These are phyloP conservation scores for Bos javanicus DNA, from an alignment of 2,113 vertebrate genomes.

Conservation along the genomic window DNA sequence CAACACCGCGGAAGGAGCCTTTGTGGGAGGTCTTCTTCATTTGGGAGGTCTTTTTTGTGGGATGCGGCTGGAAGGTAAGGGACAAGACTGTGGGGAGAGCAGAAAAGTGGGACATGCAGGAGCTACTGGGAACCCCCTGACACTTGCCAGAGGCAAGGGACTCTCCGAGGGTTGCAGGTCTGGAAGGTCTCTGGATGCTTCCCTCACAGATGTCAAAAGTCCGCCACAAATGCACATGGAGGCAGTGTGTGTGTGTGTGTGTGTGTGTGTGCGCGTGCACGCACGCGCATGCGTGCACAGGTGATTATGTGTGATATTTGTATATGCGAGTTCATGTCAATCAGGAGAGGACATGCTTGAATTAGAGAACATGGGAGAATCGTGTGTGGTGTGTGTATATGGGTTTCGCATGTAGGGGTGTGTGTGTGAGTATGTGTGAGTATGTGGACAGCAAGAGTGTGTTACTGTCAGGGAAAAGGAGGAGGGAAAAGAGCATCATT, in stretches of 20 bases:
- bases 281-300: accelerated
- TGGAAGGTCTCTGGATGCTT: neutral
- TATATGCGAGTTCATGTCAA: neutral
- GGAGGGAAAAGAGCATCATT: neutral
- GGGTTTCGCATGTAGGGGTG: neutral
- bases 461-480: neutral
- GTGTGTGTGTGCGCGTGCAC: neutral
- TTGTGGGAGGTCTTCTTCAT: neutral
- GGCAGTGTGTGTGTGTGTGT: neutral
- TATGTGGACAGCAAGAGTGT: neutral
- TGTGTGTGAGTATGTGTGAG: neutral
- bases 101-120: neutral
- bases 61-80: neutral
- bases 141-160: neutral
- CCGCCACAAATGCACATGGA: neutral
- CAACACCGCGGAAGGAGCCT: neutral
- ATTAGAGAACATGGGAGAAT: neutral
- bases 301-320: neutral
- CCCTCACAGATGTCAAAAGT: neutral
- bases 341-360: neutral
- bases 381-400: neutral
- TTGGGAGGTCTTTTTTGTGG: neutral
- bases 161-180: neutral
- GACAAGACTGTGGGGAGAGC: neutral
- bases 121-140: neutral